Evolutionary conservation across 2,797 vertebrate genomes (phyloP), one percentile per base, ranked within the genome.

Genomic region (Gallirallus australis): DNA sequence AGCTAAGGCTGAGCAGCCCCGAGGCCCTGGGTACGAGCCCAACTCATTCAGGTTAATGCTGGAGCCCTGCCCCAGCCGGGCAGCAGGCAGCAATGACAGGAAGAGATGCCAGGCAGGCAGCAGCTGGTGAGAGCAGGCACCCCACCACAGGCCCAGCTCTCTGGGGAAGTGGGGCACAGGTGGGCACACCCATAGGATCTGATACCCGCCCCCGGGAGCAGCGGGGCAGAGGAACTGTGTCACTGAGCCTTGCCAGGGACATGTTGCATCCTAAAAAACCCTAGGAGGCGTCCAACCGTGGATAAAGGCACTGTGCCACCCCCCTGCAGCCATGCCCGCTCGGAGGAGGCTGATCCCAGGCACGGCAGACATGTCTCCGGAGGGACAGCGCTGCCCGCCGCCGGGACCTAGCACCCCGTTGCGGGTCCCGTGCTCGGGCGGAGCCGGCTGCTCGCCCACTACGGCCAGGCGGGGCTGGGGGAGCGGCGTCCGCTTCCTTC

Each of bases 251-350:
- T n/a, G 33, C 18, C 53, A 10, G 53, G 30, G 42, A 42, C 16
- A 18, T 18, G 16, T 42, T 18, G 42, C 42, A 42, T 42, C 42
- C 42, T 42, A 42, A 42, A 42, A 42, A 42, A 18, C 42, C 17
- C 59, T 2, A 3, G 30, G 10, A 19, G 31, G 9, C 9, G 12
- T 6, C 30, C 23, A 4, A 3, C 19, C 8, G 25, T 0, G 37
- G 20, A 13, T 6, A 65, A 42, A 12, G 9, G 12, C 23, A 13
- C 5, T 15, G 15, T 4, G 30, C 5, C 47, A 25, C 56, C 28
- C 16, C 52, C 42, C 4, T 2, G n/a, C 40, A 16, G 33, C 37
- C 8, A 8, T 2, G 35, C 39, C 37, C 20, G 45, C 40, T 6
- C 5, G 31, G 20, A 9, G 47, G 11, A 48, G 8, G 13, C 27